Conservation (phyloP, 2,888 invertebrate genomes). For the Blastobasis lacticolella region DNA sequence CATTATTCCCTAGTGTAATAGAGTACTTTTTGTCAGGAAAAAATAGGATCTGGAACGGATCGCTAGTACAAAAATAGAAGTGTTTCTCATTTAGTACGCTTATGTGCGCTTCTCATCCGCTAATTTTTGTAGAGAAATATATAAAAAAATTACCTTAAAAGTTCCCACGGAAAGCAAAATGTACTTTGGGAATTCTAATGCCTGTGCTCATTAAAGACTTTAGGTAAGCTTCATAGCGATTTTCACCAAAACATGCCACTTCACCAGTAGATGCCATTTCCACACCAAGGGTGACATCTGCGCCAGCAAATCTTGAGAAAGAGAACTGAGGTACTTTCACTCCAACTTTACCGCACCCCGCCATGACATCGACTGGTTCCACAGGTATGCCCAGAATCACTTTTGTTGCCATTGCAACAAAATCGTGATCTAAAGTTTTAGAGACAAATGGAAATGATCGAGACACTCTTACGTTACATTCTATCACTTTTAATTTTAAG, state of each 20-base stretch:
- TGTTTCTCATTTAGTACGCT: no score
- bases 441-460: slow-evolving; percentile 99
- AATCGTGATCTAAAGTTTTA: slow-evolving; percentile 97
- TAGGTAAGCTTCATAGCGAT: slow-evolving; percentile 97
- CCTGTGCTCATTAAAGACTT: slow-evolving; percentile 99
- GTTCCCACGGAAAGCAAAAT: slow-evolving; percentile 97
- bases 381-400: slow-evolving; percentile 92
- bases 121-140: no score
- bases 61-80: not conserved
- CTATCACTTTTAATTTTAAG: slow-evolving; percentile 97
- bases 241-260: slow-evolving; percentile 99
- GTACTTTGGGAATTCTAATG: slow-evolving; percentile 92
- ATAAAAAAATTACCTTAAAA: slow-evolving; percentile 82
- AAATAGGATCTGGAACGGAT: not conserved
- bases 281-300: slow-evolving; percentile 98
- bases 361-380: slow-evolving; percentile 87
- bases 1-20: no score
- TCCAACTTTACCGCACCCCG: slow-evolving; percentile 92
- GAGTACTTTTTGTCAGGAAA: no score
- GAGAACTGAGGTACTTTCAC: slow-evolving; percentile 99
- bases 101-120: no score
- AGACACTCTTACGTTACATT: slow-evolving; percentile 98
- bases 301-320: slow-evolving; percentile 96
- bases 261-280: slow-evolving; percentile 99
- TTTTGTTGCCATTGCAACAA: slow-evolving; percentile 96